Base-by-base conservation (phyloP, 2,797 vertebrate genomes). In the Uromys caudimaculatus region DNA sequence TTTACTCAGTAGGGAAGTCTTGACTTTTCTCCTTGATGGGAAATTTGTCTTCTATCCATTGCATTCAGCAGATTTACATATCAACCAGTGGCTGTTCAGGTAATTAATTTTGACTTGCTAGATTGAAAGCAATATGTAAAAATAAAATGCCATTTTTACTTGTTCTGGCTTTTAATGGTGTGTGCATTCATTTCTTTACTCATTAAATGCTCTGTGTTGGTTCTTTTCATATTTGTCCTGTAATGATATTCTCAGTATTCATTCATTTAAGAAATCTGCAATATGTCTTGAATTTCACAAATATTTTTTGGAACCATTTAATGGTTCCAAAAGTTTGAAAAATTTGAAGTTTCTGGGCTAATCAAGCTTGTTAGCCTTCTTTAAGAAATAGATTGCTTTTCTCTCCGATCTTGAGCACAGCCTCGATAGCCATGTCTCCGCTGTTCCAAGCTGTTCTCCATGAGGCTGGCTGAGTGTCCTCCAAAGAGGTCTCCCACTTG, bases 201-300 rank as follows among this genome's bases (percentile, higher is more conserved):
- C 32, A 52, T 90, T 88, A 86, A 47, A 93, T 77, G 21, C 6
- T 41, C 50, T 10, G 2, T 52, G 3, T 44, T 50, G n/a, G 12
- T 54, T 50, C 77, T 91, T 82, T 87, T 93, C 21, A 67, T 32
- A 58, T 76, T 82, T 54, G 56, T 83, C 27, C 90, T 78, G 12
- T 67, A 71, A 89, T 60, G 35, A 67, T 73, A 77, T 56, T 83
- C 3, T 47, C 24, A 79, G 82, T 8, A 89, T 52, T 90, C 88
- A 44, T 83, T 97, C 83, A 67, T 41, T 92, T 89, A 62, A 71
- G 67, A 90, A 89, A 69, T 77, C 32, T 79, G 11, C 16, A 83
- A 52, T 71, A 19, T 14, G 24, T 90, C 79, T 9, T 83, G 47
- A 94, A 95, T 86, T 83, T 94, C 62, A 75, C n/a, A 83, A 47